phyloP scores from a whole-genome alignment of 2,888 invertebrate species.

The Hyposoter dolosus region DNA sequence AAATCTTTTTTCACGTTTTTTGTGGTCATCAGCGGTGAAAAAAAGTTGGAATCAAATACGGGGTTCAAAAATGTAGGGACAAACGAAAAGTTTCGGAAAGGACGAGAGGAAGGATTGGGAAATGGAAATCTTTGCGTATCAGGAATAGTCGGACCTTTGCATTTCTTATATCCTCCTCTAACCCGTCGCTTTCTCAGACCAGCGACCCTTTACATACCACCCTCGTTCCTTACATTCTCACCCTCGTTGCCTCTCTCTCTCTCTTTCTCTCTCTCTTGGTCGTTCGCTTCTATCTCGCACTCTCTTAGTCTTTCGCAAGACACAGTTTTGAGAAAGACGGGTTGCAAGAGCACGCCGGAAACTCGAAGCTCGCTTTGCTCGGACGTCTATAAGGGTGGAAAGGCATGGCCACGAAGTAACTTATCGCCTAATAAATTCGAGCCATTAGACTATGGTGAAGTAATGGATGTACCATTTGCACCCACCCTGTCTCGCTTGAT shows the following conservation, averaged over 20 bases:
- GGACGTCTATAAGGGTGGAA: conserved; percentile 74
- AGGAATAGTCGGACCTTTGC: conserved; percentile 21
- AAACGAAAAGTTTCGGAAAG: neutral
- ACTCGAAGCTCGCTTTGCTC: conserved; percentile 75
- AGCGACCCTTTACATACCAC: conserved; percentile 35
- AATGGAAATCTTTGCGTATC: conserved; percentile 59
- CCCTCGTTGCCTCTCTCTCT: conserved; percentile 18
- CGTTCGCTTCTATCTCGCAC: conserved; percentile 7
- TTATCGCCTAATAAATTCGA: conserved; percentile 81
- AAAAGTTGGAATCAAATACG: conserved; percentile 26
- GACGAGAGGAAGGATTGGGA: conserved; percentile 27
- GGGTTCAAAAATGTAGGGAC: conserved; percentile 15
- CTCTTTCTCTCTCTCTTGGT: conserved; percentile 22
- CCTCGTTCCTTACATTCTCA: conserved; percentile 32
- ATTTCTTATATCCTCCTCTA: conserved; percentile 51
- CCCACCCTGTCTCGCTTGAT: conserved; percentile 69
- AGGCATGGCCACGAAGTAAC: conserved; percentile 76
- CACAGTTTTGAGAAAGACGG: conserved; percentile 48
- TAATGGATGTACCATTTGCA: conserved; percentile 81
- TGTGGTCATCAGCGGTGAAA: neutral
- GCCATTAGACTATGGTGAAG: conserved; percentile 80
- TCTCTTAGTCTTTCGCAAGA: conserved; percentile 37
- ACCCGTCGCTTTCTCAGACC: conserved; percentile 35
- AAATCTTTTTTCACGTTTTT: neutral
- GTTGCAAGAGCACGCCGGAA: conserved; percentile 70